Percentiles rank a stretch among this genome's conserved stretches.
phyloP scores from a whole-genome alignment of 2,113 vertebrate genomes.

The Coptodon rendalli region DNA sequence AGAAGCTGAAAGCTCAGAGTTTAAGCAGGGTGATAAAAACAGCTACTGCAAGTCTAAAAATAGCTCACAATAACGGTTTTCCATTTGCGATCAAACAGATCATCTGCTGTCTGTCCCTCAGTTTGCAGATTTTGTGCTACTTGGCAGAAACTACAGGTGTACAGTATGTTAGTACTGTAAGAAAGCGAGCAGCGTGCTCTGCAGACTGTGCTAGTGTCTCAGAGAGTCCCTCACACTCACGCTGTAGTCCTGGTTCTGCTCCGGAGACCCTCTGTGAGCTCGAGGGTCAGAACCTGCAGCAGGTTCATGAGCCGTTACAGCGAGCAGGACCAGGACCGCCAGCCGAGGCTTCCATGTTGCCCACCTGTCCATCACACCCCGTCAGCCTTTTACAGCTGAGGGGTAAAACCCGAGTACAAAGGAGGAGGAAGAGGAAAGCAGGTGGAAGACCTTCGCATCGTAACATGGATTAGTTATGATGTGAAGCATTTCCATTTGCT shows the following conservation, averaged over 20 bases:
- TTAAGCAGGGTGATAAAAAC: neutral
- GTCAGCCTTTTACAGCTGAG: neutral
- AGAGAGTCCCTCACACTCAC: neutral
- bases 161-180: neutral
- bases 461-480: neutral
- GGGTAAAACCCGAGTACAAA: neutral
- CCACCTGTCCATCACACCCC: neutral
- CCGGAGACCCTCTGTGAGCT: neutral
- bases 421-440: neutral
- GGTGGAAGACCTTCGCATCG: fast-evolving
- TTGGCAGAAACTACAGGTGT: neutral
- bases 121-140: neutral
- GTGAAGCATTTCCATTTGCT: neutral
- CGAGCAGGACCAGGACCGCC: neutral
- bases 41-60: neutral
- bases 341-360: neutral
- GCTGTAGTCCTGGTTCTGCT: neutral
- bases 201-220: neutral
- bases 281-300: neutral
- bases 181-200: neutral
- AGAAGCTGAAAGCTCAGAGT: neutral
- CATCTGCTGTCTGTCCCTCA: neutral
- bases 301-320: neutral
- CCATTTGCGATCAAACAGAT: neutral
- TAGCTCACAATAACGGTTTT: neutral